A percentile compares a stretch with the other conserved stretches of the same genome.
Evolutionary conservation across 2,888 invertebrate genomes (phyloP).

Genomic region (Drosophila kambysellisi): DNA sequence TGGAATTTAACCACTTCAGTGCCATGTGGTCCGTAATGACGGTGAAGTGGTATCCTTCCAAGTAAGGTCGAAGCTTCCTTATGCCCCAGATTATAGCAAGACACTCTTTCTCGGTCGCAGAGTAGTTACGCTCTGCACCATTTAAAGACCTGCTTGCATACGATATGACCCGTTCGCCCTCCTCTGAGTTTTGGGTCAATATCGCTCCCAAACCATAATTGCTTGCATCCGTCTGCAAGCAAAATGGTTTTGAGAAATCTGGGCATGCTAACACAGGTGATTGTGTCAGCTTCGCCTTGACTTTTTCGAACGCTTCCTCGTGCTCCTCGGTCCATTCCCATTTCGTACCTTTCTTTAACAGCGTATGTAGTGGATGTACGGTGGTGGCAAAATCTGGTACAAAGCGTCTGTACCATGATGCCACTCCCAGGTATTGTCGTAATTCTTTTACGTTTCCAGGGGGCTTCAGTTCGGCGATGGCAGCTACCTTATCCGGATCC

Average conservation of each 20-base stretch:
- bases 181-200: not conserved
- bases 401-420: not conserved
- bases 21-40: not conserved
- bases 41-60: not conserved
- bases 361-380: not conserved
- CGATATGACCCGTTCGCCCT: no score
- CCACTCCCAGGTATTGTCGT: not conserved
- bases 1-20: not conserved
- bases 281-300: not conserved
- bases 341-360: not conserved
- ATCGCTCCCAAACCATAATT: not conserved
- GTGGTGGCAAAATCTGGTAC: not conserved
- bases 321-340: not conserved
- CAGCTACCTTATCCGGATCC: not conserved
- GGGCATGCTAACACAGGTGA: not conserved
- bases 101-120: no score
- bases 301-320: no score
- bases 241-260: not conserved
- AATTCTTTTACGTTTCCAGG: not conserved
- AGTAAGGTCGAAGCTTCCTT: not conserved
- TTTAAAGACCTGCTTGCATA: no score
- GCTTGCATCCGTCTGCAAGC: not conserved
- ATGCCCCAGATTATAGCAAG: no score
- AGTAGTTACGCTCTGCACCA: no score
- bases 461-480: not conserved